These are phyloP conservation scores for Trisateles emortualis DNA, from an alignment of 2,888 invertebrate genomes.

Conservation along the genomic window DNA sequence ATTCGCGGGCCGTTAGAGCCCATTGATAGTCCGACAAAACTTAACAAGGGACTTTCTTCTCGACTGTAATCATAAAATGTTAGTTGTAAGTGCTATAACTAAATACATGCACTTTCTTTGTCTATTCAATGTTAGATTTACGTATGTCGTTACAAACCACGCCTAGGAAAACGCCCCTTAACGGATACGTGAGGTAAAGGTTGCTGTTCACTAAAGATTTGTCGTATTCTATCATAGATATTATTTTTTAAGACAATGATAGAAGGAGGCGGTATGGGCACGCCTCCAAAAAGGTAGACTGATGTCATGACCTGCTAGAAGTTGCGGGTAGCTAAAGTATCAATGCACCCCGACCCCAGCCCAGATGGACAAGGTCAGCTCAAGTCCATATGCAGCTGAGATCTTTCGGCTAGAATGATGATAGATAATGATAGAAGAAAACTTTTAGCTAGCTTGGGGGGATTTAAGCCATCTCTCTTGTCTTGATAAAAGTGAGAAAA, in stretches of 20 bases:
- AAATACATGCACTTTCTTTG: slow-evolving; percentile 53
- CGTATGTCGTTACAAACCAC: slow-evolving; percentile 55
- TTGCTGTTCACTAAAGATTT: slow-evolving; percentile 29
- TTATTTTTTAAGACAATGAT: neutral
- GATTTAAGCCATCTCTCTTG: too few species aligned
- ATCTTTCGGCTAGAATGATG: too few species aligned
- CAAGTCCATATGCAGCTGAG: too few species aligned
- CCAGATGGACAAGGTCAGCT: too few species aligned
- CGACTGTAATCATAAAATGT: slow-evolving; percentile 11
- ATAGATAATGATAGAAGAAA: too few species aligned
- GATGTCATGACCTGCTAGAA: too few species aligned
- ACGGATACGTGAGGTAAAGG: slow-evolving; percentile 21
- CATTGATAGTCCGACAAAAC: slow-evolving; percentile 17
- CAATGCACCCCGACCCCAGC: too few species aligned
- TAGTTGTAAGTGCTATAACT: slow-evolving; percentile 5
- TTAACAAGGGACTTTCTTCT: slow-evolving; percentile 15
- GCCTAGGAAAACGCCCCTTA: slow-evolving; percentile 47
- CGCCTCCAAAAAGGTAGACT: too few species aligned
- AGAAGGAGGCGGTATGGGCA: too few species aligned
- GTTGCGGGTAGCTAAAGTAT: too few species aligned
- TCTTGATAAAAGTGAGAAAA: too few species aligned
- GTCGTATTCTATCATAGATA: neutral
- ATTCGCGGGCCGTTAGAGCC: slow-evolving; percentile 18
- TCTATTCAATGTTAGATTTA: slow-evolving; percentile 58
- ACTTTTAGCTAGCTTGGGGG: too few species aligned